Base-by-base conservation (phyloP, 53 echinoderm and acorn worm genomes). In the Echinarachnius parma region DNA sequence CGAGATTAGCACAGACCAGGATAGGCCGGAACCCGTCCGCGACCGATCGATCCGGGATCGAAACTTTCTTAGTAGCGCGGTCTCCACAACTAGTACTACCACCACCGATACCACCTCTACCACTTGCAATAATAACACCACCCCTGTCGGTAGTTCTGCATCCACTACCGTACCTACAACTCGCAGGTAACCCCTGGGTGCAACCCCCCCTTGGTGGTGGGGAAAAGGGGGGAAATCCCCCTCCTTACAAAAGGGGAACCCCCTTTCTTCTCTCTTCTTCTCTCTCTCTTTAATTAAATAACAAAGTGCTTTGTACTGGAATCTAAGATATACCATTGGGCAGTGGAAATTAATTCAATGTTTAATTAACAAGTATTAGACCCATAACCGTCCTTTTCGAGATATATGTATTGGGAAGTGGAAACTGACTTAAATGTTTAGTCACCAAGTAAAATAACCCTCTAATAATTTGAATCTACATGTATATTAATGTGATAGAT, bases 1-100 rank as follows among this genome's bases (percentile, higher is more conserved):
- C 0, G 74, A 72, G 57, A 72, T 72, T 28, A 72, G 39, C 39
- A 72, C 74, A 37, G 74, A 72, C 8, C 74, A 72, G 74, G 74
- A 72, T 36, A 55, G 28, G 74, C 34, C 46, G 26, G 74, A 72
- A 37, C 25, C 39, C 36, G 39, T 24, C 57, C 74, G 74, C 28
- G 74, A 72, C 39, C 74, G 55, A 16, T 14, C 74, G 23, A 28
- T n/a, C 57, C 74, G 74, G 74, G 74, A 72, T 57, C 34, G 74
- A 54, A 10, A 30, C 53, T n/a, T n/a, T n/a, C 9, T 25, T 35
- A 15, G 14, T 24, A 8, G 34, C 34, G 55, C 53, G 34, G 54
- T 30, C 14, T 36, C 28, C 34, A 37, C 56, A 37, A 37, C 74
- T 56, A 55, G 56, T 72, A 69, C 52, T 69, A 72, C 74, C 42